Percentiles rank a stretch among this genome's conserved stretches.
Evolutionary conservation across 2,888 invertebrate genomes (phyloP).

Genomic region (Hyalella azteca): DNA sequence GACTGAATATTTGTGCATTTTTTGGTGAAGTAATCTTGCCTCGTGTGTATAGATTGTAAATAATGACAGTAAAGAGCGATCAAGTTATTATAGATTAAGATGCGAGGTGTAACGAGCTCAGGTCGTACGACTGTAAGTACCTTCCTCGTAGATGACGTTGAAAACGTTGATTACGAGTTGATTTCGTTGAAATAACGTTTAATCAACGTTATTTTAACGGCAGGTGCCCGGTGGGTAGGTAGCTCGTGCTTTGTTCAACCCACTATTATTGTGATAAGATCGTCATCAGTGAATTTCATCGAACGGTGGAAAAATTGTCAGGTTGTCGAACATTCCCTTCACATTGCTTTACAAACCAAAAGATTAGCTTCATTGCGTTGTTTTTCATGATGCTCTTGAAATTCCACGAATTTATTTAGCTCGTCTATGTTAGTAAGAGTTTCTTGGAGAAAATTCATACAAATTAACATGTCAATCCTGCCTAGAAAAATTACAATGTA

Average conservation of each 20-base stretch:
- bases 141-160: not conserved
- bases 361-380: no score
- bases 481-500: no score
- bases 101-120: not conserved
- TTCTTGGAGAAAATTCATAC: no score
- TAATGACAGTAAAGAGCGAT: not conserved
- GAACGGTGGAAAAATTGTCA: no score
- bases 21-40: not conserved
- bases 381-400: no score
- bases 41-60: conserved; percentile 8
- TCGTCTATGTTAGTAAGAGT: no score
- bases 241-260: not conserved
- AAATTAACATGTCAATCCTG: no score
- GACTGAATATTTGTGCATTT: not conserved
- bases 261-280: no score
- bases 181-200: not conserved
- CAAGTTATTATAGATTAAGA: conserved; percentile 5
- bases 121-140: not conserved
- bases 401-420: no score
- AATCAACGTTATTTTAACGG: not conserved
- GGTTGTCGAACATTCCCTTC: no score
- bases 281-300: no score
- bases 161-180: not conserved
- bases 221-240: not conserved
- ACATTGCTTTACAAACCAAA: no score